A percentile compares a stretch with the other conserved stretches of the same genome.
phyloP scores from a whole-genome alignment of 1,140 invertebrate genomes.

The Drosophila grimshawi region DNA sequence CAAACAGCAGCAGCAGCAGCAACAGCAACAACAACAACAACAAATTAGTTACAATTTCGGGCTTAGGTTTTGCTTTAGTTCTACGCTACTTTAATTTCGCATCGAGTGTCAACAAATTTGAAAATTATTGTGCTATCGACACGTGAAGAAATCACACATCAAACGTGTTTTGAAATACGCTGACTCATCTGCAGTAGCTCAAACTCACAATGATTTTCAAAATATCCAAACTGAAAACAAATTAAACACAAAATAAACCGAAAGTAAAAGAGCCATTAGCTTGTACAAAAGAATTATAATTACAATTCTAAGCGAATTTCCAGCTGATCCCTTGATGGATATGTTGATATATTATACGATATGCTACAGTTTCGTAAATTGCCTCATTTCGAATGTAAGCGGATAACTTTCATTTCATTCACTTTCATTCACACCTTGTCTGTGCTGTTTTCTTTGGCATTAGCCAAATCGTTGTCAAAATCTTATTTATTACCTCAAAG shows the following conservation, averaged over 20 bases:
- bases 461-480: conserved; percentile 55
- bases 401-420: conserved; percentile 73
- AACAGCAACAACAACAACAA: conserved; percentile 26
- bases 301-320: conserved; percentile 44
- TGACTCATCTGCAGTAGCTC: conserved; percentile 21
- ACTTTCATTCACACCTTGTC: conserved; percentile 73
- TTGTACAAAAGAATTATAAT: conserved; percentile 76
- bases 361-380: conserved; percentile 45
- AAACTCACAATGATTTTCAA: conserved; percentile 34
- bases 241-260: conserved; percentile 44
- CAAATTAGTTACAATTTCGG: conserved; percentile 78
- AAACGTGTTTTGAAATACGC: conserved; percentile 25
- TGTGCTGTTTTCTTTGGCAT: conserved; percentile 38
- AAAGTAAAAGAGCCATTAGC: conserved; percentile 79
- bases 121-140: conserved; percentile 73
- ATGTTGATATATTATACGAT: conserved; percentile 27
- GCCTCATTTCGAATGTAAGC: conserved; percentile 42
- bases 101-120: conserved; percentile 46
- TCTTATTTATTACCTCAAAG: conserved; percentile 30
- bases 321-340: conserved; percentile 24
- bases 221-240: conserved; percentile 50
- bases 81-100: conserved; percentile 77
- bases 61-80: conserved; percentile 75
- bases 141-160: conserved; percentile 4
- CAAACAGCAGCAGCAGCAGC: no score